Base-by-base conservation (phyloP, 1,140 invertebrate genomes). In the Anastatus disparis region DNA sequence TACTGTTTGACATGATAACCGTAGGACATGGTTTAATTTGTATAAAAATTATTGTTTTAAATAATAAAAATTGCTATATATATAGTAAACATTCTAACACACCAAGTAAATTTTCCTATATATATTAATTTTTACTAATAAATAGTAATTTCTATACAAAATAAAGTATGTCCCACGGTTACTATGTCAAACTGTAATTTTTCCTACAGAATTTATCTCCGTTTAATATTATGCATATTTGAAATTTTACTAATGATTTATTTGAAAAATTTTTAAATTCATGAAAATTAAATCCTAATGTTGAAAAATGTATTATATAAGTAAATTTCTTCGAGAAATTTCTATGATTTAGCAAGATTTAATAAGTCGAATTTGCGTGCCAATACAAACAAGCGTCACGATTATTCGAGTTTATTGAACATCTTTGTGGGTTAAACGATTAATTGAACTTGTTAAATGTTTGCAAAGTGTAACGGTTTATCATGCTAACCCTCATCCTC, bases 371-470 rank as follows among this genome's bases (percentile, higher is more conserved):
- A 12, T 8, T 15, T 35, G 62, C 17, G 13, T 27, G 3, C 2
- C 7, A 40, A n/a, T 8, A 24, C 7, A 38, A 13, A 59, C 12
- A 48, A 68, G 27, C 44, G 40, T 68, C 44, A 27, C 13, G 17
- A 17, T n/a, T 22, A 9, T 4, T 59, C 26, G 20, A 12, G n/a
- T 29, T 59, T 59, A 40, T 68, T 68, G 55, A 9, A 40, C 27
- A 20, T 50, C 24, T 59, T 66, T 46, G 42, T 31, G 29, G 75
- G 74, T 80, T 38, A 79, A 80, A 61, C 72, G 73, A 78, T 42
- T 74, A 79, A 76, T 80, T 80, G 77, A 80, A 76, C 78, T 68
- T 66, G 56, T 72, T 72, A 70, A 78, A 76, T 20, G 71, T 70
- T 75, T 75, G 68, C 61, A 70, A 75, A 74, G 66, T 76, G 74